These are phyloP conservation scores for Mesopsocus fuscifrons DNA, from an alignment of 2,888 invertebrate species.

Conservation along the genomic window DNA sequence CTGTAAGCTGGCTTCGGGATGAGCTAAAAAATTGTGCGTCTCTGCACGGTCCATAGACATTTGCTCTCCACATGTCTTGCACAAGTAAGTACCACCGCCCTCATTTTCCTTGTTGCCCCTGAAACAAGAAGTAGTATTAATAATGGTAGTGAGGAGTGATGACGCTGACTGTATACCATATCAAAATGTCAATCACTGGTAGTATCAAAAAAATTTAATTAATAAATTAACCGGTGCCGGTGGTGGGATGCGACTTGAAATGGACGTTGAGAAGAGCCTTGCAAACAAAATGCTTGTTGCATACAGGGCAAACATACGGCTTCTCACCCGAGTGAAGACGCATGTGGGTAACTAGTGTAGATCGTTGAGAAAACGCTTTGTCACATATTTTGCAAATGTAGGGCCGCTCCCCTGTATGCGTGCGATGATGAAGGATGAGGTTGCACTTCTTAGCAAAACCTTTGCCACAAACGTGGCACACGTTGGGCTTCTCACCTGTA, in stretches of 20 bases:
- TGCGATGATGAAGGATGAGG: constrained; percentile 26
- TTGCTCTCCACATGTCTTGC: constrained; percentile 1
- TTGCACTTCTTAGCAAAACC: constrained; percentile 28
- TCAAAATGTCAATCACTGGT: too few relatives aligned
- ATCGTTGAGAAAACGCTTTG: constrained; percentile 31
- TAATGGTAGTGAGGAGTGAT: too few relatives aligned
- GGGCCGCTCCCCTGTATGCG: constrained; percentile 31
- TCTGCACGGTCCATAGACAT: not conserved
- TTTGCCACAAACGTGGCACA: constrained; percentile 29
- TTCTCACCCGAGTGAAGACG: constrained; percentile 29
- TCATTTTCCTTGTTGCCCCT: constrained; percentile 2
- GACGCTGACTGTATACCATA: too few relatives aligned
- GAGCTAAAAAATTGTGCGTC: constrained; percentile 2
- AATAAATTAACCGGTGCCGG: too few relatives aligned
- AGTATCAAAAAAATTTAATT: too few relatives aligned
- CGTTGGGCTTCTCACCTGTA: constrained; percentile 34
- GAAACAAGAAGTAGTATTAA: not conserved
- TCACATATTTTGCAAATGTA: constrained; percentile 30
- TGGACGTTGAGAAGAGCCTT: constrained; percentile 27
- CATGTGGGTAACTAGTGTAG: constrained; percentile 31
- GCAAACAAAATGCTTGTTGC: constrained; percentile 27
- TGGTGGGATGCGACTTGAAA: constrained; percentile 14
- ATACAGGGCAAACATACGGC: constrained; percentile 27
- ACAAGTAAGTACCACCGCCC: not conserved
- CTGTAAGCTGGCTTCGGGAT: constrained; percentile 2